Evolutionary conservation across 2,113 vertebrate genomes (phyloP), one percentile per base, ranked within the genome.

Genomic region (Orycteropus afer): DNA sequence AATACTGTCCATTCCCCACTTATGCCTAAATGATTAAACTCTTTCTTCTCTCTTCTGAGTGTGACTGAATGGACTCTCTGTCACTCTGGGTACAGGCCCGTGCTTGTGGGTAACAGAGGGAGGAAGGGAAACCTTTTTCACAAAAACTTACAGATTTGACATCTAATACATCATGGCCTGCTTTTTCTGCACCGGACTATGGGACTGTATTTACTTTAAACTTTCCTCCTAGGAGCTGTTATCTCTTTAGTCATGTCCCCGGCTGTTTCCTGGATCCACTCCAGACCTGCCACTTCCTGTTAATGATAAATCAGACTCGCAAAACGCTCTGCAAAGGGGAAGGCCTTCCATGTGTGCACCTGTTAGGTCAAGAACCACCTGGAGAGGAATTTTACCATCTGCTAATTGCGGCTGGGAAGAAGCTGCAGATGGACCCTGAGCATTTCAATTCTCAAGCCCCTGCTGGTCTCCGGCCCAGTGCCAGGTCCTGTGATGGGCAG

Each of bases 311-410:
- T 91, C 86, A 91, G 78, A 76, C 51, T 34, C 4, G 8, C n/a
- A 57, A 49, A 32, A 91, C 25, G 34, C 37, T 69, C 76, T 86
- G 74, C 55, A 71, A 23, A 92, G 42, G 53, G 76, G 91, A 74
- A 82, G 15, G 71, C 37, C 57, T 51, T 96, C 73, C 82, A 29
- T 1, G 1, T 59, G 40, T 49, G 57, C 95, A 95, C 95, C 93
- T 95, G 93, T 94, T 90, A 93, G 90, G 94, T 97, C 97, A 97
- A 71, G 82, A 96, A 90, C 74, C 90, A 95, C 95, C 92, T 97
- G 94, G 95, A 92, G 73, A 85, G 53, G 85, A 69, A 51, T 88
- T 91, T 86, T 65, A 49, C 96, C 88, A 95, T 89, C 96, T 97
- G 96, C 86, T 94, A 45, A 83, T 49, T 59, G 71, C 27, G 80